phyloP scores from a whole-genome alignment of 2,797 vertebrate species.

The Pipistrellus pygmaeus region DNA sequence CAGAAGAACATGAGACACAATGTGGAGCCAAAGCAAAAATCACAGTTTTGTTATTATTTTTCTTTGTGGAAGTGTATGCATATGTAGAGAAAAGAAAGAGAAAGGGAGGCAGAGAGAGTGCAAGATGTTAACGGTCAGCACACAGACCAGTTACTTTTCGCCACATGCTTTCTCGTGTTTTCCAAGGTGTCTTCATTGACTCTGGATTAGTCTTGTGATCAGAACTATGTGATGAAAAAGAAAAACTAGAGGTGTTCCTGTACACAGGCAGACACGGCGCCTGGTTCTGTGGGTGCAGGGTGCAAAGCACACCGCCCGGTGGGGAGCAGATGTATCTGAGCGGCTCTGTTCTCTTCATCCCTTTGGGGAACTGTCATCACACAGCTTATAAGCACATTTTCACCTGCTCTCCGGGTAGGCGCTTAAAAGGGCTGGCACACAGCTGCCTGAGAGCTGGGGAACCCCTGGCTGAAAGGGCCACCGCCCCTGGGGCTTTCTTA shows the following conservation, averaged over 20 bases:
- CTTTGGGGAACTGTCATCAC: background rate
- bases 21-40: background rate
- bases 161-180: background rate
- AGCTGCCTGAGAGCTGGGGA: background rate
- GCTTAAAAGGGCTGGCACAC: background rate
- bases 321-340: fast-evolving
- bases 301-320: background rate
- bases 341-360: background rate
- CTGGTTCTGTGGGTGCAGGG: background rate
- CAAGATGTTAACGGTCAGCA: background rate
- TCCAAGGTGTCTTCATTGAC: background rate
- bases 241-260: background rate
- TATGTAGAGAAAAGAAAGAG: background rate
- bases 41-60: background rate
- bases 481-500: too few species aligned
- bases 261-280: background rate
- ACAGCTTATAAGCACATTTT: background rate
- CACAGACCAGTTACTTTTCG: background rate
- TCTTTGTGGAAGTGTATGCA: background rate
- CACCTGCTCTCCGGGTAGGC: background rate
- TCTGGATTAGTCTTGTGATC: background rate
- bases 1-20: background rate
- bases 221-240: background rate
- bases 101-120: too few species aligned
- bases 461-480: background rate